These are phyloP conservation scores for Brachionus asplanchnoidis DNA, from an alignment of 1,140 invertebrate genomes.

Conservation along the genomic window DNA sequence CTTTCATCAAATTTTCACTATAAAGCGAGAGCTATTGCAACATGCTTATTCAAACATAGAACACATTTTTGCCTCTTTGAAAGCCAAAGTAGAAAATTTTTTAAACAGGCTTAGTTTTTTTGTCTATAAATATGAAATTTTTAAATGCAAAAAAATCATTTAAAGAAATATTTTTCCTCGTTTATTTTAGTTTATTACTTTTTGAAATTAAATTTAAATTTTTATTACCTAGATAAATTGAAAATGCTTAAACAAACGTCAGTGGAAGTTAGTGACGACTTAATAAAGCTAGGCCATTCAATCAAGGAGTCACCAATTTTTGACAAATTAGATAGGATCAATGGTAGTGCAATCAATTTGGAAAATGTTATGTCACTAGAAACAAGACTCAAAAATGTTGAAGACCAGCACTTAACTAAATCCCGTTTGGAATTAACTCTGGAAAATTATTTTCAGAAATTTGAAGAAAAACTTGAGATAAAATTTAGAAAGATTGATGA, in stretches of 20 bases:
- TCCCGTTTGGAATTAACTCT: not conserved
- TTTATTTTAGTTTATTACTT: no score
- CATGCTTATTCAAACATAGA: no score
- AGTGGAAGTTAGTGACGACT: not conserved
- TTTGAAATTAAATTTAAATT: no score
- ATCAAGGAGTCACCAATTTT: not conserved
- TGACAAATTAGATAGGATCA: not conserved
- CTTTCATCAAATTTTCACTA: no score
- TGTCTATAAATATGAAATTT: no score
- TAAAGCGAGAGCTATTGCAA: no score
- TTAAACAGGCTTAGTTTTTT: no score
- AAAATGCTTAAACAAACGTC: not conserved
- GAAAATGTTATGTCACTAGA: not conserved
- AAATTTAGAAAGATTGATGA: not conserved
- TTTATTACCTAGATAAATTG: not conserved
- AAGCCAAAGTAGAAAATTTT: no score
- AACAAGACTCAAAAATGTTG: not conserved
- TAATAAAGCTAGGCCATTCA: not conserved
- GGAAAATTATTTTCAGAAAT: not conserved
- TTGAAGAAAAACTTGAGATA: not conserved
- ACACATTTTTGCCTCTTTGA: no score
- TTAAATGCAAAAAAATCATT: no score
- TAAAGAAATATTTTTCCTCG: no score
- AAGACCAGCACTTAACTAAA: not conserved
- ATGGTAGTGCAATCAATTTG: not conserved